Evolutionary conservation across 1,140 invertebrate genomes (phyloP), one percentile per base, ranked within the genome.

Genomic region (Cotesia glomerata): DNA sequence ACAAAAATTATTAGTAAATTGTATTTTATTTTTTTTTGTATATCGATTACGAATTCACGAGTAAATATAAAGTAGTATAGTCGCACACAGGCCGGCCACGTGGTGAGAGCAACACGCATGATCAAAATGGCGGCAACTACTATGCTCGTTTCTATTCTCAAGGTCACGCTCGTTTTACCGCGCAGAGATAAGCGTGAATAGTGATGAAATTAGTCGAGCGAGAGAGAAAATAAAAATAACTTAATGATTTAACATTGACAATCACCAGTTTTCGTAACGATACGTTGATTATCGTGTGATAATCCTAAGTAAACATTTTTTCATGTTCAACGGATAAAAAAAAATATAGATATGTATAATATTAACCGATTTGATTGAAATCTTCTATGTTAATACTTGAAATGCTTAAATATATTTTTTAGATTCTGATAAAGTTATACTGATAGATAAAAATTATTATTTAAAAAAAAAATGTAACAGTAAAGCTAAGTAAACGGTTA

Each of bases 111-210:
- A 51, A 75, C 68, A 68, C 73, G 71, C 75, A 80, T 74, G 74
- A 73, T 49, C 78, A 85, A 85, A 73, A 85, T 83, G 83, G 82
- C 78, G 79, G 58, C 69, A 65, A 39, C 63, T 68, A 65, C 69
- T 64, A 65, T 65, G 66, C 54, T 71, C 78, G 75, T 65, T 76
- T 73, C 71, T 71, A 68, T 65, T 72, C 69, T 75, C 81, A 85
- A 85, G 82, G 82, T 84, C 84, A 81, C 78, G 76, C 78, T 71
- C 77, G 77, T 73, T 79, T 78, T 75, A 74, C 59, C 69, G 73
- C 61, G 54, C 61, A 59, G 14, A 72, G 63, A 72, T 66, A 72
- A 72, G 68, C 45, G 16, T 11, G 8, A 34, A 26, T 26, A 26
- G 1, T 72, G 70, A 66, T 72, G 66, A 72, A 71, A 62, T 45